These are phyloP conservation scores for Pheosia gnoma DNA, from an alignment of 2,888 invertebrate genomes.

Conservation along the genomic window DNA sequence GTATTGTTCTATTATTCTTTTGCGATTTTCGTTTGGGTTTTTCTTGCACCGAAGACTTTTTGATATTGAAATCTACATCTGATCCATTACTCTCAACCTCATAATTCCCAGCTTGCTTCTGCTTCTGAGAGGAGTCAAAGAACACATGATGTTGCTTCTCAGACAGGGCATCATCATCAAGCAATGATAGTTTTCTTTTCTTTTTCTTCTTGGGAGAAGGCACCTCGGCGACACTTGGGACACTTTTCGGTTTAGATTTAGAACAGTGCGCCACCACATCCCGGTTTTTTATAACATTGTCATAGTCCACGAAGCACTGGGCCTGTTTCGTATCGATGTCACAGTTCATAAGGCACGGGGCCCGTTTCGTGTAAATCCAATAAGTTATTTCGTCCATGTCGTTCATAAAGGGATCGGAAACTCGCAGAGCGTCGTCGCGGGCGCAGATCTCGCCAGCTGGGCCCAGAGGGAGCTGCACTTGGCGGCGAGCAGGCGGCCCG, in stretches of 20 bases:
- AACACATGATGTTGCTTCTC: constrained; percentile 63
- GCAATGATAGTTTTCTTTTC: constrained; percentile 63
- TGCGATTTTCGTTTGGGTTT: constrained; percentile 61
- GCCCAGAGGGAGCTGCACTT: constrained; percentile 30
- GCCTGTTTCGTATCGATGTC: constrained; percentile 74
- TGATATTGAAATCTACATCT: constrained; percentile 71
- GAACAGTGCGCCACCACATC: constrained; percentile 57
- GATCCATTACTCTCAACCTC: constrained; percentile 61
- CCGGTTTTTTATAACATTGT: constrained; percentile 60
- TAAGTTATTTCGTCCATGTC: constrained; percentile 78
- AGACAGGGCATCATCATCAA: constrained; percentile 64
- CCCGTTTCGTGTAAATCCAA: constrained; percentile 76
- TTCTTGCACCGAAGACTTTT: constrained; percentile 54
- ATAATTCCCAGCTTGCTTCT: constrained; percentile 50
- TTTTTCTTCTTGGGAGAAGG: constrained; percentile 64
- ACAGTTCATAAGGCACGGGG: constrained; percentile 75
- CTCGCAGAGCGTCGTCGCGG: constrained; percentile 19
- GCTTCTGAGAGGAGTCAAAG: constrained; percentile 60
- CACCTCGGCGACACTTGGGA: constrained; percentile 46
- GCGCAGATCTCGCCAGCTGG: constrained; percentile 24
- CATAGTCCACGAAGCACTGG: constrained; percentile 75
- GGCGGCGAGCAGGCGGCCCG: constrained; percentile 43
- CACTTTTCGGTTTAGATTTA: constrained; percentile 53
- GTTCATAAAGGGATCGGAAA: constrained; percentile 69
- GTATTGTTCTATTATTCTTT: constrained; percentile 46